A percentile compares a stretch with the other conserved stretches of the same genome.
phyloP scores from a whole-genome alignment of 2,797 vertebrate species.

The Molothrus aeneus region DNA sequence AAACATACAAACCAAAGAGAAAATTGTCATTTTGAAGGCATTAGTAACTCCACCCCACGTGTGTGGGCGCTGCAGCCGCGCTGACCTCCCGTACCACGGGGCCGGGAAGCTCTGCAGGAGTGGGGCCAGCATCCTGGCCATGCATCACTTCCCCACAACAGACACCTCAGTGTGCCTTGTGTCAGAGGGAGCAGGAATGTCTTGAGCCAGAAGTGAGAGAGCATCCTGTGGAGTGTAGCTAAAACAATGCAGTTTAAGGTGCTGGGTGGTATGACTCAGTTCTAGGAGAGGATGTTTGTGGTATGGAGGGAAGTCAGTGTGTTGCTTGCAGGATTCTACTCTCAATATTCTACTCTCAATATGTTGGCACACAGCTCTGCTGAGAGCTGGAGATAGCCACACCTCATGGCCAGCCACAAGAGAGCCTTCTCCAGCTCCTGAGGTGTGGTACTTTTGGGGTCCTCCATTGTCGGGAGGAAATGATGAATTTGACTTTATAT shows the following conservation, averaged over 20 bases:
- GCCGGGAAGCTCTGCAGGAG: neutral
- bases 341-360: fast-evolving
- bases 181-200: neutral
- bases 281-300: neutral
- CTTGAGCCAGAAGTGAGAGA: neutral
- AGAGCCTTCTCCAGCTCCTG: neutral
- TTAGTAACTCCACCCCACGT: neutral
- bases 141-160: neutral
- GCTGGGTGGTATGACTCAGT: neutral
- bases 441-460: neutral
- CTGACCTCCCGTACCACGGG: neutral
- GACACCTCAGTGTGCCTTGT: neutral
- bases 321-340: neutral
- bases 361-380: fast-evolving
- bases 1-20: conserved; percentile 16
- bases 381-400: neutral
- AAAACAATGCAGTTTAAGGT: neutral
- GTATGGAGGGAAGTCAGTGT: neutral
- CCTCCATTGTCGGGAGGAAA: neutral
- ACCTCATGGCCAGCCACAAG: neutral
- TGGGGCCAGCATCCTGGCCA: neutral
- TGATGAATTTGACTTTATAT: neutral
- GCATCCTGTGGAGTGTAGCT: neutral
- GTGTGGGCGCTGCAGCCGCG: neutral
- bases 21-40: neutral